Base-by-base conservation (phyloP, 2,888 invertebrate species). In the Machimus rusticus region DNA sequence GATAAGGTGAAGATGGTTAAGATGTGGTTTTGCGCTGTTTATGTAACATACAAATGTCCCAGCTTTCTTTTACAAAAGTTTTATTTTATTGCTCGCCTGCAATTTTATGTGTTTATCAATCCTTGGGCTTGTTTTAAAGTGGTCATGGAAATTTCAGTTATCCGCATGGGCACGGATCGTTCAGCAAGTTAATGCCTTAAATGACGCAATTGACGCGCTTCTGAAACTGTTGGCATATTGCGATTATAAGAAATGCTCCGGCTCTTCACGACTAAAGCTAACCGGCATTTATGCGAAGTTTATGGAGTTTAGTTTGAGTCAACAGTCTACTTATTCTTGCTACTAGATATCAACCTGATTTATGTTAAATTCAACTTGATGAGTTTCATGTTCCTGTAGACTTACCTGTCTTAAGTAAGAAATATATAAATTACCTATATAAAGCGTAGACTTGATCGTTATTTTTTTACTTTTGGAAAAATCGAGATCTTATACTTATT, bases 91-190 rank as follows among this genome's bases (percentile, higher is more conserved):
- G 81, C 81, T 55, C 16, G 5, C 4, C 16, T 28, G 81, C 14
- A 55, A 19, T 37, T 81, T 81, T 55, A 34, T 81, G 81, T 55
- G 28, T 81, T 51, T 81, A 43, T 81, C 34, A 81, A 81, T 81
- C 81, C 81, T 81, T 81, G 81, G 34, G 81, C 81, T 81, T 51
- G 31, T 81, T 81, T 81, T 81, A 81, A 81, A 51, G 81, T 81
- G 81, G 81, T 81, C 81, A 81, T 55, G 81, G 81, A 81, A 31
- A 81, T 51, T 81, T 51, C 51, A 31, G 19, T 23, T 55, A 81
- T n/a, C 51, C 23, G 14, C 28, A 55, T 51, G 46, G 81, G 28
- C 14, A 55, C 16, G 19, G 6, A 37, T 2, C 34, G 76, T 28
- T 74, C 34, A 76, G 9, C n/a, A n/a, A 76, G n/a, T 76, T 34